A percentile compares a stretch with the other conserved stretches of the same genome.
Evolutionary conservation across 2,888 invertebrate species (phyloP).

Genomic region (Pachycephus smyrnensis): DNA sequence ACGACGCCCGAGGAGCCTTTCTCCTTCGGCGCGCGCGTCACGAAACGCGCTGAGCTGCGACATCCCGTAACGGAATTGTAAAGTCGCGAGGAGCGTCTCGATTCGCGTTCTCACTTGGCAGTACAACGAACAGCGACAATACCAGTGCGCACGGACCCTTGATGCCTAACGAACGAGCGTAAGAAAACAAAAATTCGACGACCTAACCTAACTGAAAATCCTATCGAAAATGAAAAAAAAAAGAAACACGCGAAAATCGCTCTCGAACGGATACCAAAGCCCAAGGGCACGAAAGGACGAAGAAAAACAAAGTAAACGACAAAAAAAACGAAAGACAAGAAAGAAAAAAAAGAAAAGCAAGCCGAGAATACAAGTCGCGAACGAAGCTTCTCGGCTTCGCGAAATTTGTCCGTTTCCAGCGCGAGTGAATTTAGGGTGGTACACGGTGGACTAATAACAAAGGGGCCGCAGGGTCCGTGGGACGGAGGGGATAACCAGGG

Average conservation of each 20-base stretch:
- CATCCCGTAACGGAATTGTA: constrained; percentile 2
- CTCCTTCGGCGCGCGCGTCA: constrained; percentile 12
- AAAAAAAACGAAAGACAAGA: not conserved
- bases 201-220: too few relatives aligned
- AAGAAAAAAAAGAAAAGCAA: not conserved
- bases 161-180: too few relatives aligned
- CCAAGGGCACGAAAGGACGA: not conserved
- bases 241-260: not conserved
- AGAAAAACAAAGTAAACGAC: not conserved
- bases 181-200: not conserved
- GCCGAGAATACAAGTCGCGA: constrained; percentile 4
- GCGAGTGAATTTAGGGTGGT: constrained; percentile 60
- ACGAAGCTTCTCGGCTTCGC: constrained; percentile 23
- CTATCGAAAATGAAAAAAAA: too few relatives aligned
- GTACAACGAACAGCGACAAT: not conserved
- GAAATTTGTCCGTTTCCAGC: constrained; percentile 51
- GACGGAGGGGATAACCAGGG: constrained; percentile 21
- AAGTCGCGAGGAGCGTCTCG: not conserved
- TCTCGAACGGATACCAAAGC: not conserved
- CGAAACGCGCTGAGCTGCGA: not conserved
- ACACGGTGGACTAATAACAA: constrained; percentile 57
- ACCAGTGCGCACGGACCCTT: too few relatives aligned
- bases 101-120: not conserved
- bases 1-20: constrained; percentile 4
- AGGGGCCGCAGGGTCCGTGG: constrained; percentile 36